Base-by-base conservation (phyloP, 2,113 vertebrate genomes). In the Numida meleagris region DNA sequence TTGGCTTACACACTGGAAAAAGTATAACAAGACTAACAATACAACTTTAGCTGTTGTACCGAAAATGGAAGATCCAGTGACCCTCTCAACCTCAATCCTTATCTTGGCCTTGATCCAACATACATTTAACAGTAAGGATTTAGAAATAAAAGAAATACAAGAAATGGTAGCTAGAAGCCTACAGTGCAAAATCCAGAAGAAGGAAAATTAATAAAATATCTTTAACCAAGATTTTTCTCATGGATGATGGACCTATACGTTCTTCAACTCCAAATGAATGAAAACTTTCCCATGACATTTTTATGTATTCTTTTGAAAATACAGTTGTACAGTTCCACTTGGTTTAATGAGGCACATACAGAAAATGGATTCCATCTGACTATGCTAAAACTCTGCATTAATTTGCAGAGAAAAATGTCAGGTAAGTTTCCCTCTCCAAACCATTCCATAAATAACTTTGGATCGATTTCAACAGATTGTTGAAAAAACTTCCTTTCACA, bases 361-460 rank as follows among this genome's bases (percentile, higher is more conserved):
- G 74, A 84, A 96, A 73, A n/a, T 58, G 31, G 57, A 86, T 88
- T 95, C 74, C 66, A 40, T 43, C 46, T 84, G 79, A 78, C 80
- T 77, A 78, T 20, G 42, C 38, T 75, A 86, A 86, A 88, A 71
- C 24, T 74, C 14, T 88, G 27, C 40, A 82, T 66, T 76, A 86
- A 91, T 94, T 94, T 88, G 36, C 46, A 93, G 29, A 90, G 72
- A 94, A 38, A 93, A 91, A 91, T 42, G 50, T 86, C 72, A 94
- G 58, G 67, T 82, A 88, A 68, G 36, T 71, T 84, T 87, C 82
- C 43, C 15, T 84, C 23, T 93, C 66, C 6, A 58, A 89, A 76
- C 4, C 6, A 6, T 82, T 89, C 33, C 15, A 66, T 1, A 6
- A 70, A 73, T 80, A 16, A 66, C 66, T 88, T 93, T 77, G 82